These are phyloP conservation scores for Proales similis DNA, from an alignment of 1,140 invertebrate species.

Conservation along the genomic window DNA sequence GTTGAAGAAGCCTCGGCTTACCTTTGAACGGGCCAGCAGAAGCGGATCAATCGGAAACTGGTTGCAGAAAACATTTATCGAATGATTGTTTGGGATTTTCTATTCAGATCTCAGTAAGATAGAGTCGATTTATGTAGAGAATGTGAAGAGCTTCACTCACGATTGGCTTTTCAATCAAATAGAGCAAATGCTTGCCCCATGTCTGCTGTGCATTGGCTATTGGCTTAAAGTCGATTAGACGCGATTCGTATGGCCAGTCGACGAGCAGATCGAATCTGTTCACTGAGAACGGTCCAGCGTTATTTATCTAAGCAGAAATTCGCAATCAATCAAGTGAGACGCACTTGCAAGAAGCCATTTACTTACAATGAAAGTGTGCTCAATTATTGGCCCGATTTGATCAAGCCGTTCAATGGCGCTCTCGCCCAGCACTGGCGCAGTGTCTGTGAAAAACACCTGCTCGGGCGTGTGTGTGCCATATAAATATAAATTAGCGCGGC, in stretches of 20 bases:
- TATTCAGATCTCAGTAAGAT: no score
- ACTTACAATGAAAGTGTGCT: slow-evolving; percentile 18
- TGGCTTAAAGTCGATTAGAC: slow-evolving; percentile 4
- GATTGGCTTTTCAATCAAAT: slow-evolving; percentile 24
- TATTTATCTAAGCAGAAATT: slow-evolving; percentile 2
- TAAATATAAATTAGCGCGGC: slow-evolving; percentile 17
- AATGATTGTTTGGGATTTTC: slow-evolving; percentile 37
- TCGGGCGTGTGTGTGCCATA: slow-evolving; percentile 10
- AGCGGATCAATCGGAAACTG: slow-evolving; percentile 1
- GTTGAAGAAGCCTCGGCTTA: no score
- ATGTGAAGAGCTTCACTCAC: not conserved
- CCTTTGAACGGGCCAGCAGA: not conserved
- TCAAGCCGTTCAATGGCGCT: slow-evolving; percentile 30
- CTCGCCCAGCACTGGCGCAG: not conserved
- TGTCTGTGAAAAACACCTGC: slow-evolving; percentile 28
- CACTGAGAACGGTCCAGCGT: slow-evolving; percentile 21
- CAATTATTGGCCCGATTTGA: slow-evolving; percentile 27
- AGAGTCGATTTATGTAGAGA: no score
- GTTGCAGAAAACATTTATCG: slow-evolving; percentile 26
- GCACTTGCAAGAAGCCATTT: not conserved
- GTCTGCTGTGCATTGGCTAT: not conserved
- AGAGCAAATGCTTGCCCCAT: slow-evolving; percentile 34
- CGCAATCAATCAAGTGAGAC: not conserved
- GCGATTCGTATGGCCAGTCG: slow-evolving; percentile 32
- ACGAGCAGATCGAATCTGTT: slow-evolving; percentile 19